Conservation (phyloP, 2,888 invertebrate species). For the Gisinianus flammeolus region DNA sequence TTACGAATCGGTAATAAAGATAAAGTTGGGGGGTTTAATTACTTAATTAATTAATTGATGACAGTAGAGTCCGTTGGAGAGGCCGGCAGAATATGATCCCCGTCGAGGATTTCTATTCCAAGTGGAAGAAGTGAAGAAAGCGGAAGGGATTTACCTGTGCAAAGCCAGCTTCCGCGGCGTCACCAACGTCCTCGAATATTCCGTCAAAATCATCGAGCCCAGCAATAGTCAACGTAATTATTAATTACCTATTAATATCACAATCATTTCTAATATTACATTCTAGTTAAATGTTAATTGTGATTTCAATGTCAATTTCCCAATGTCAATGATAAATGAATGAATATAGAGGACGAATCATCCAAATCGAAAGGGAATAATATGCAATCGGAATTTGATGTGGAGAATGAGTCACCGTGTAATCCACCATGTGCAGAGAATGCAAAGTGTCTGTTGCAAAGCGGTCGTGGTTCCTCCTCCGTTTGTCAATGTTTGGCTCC, state of each 20-base stretch:
- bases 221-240: background rate
- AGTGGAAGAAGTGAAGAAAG: slow-evolving; percentile 13
- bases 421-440: slow-evolving; percentile 38
- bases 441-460: slow-evolving; percentile 31
- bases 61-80: slow-evolving; percentile 13
- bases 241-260: too few species aligned
- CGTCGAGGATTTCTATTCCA: slow-evolving; percentile 28
- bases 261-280: background rate
- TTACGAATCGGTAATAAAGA: background rate
- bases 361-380: background rate
- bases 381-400: background rate
- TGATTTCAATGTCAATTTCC: background rate
- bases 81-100: slow-evolving; percentile 27
- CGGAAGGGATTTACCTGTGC: slow-evolving; percentile 26
- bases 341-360: background rate
- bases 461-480: background rate
- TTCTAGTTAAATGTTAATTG: background rate
- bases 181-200: slow-evolving; percentile 28
- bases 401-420: slow-evolving; percentile 9
- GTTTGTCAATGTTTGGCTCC: slow-evolving; percentile 35
- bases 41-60: background rate
- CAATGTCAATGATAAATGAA: background rate
- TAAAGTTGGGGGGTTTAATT: background rate
- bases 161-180: slow-evolving; percentile 27
- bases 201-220: background rate